Percentiles rank a stretch among this genome's conserved stretches.
Conservation (phyloP, 2,888 invertebrate species). For the Hydroisotoma schaefferi region DNA sequence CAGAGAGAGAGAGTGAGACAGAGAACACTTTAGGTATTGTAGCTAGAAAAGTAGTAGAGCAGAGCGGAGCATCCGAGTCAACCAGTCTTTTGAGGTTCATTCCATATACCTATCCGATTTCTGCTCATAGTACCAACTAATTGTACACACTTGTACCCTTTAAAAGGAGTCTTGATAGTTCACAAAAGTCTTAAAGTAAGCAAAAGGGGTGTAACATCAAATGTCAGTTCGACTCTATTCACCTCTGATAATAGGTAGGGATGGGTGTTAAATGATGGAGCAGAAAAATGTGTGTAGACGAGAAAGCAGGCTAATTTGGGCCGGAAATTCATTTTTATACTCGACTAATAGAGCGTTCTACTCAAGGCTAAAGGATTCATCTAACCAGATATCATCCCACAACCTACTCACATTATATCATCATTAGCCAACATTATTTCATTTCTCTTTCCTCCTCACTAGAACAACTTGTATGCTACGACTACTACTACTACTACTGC, state of each 20-base stretch:
- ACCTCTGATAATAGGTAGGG: conserved; percentile 41
- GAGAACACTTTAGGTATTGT: too few species aligned
- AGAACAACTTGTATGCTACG: neutral
- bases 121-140: too few species aligned
- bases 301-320: conserved; percentile 43
- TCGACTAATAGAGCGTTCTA: conserved; percentile 44
- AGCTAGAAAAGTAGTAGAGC: too few species aligned
- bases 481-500: too few species aligned
- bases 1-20: conserved; percentile 1
- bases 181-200: neutral
- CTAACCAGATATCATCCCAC: neutral
- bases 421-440: conserved; percentile 37
- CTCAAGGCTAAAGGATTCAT: neutral
- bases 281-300: conserved; percentile 39
- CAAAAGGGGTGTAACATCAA: conserved; percentile 30
- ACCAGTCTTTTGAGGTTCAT: too few species aligned
- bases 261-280: conserved; percentile 47
- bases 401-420: conserved; percentile 35
- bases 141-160: neutral
- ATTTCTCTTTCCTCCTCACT: neutral
- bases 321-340: conserved; percentile 48
- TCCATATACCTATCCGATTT: too few species aligned
- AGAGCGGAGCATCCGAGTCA: too few species aligned
- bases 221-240: conserved; percentile 41
- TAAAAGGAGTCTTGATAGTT: neutral